phyloP scores from a whole-genome alignment of 2,113 vertebrate genomes.

The Zosterops hypoxanthus region DNA sequence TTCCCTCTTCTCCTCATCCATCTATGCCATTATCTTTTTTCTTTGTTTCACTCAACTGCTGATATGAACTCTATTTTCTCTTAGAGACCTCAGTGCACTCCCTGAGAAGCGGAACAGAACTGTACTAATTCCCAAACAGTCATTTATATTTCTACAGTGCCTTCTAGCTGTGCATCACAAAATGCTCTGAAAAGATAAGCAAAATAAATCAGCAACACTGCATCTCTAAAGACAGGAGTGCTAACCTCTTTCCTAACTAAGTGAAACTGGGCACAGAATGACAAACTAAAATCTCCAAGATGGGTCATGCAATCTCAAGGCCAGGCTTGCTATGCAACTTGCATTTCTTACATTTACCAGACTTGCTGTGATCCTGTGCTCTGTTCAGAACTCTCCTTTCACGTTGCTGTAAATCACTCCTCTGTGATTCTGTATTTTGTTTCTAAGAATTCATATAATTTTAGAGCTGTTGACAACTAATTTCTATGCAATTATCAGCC shows the following conservation, averaged over 20 bases:
- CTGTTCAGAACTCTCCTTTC: background rate
- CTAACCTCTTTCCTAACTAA: background rate
- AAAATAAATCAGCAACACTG: background rate
- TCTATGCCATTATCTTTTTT: background rate
- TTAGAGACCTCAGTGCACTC: background rate
- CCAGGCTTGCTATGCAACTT: background rate
- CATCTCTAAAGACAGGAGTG: background rate
- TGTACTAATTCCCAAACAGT: background rate
- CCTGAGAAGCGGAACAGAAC: background rate
- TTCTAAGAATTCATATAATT: background rate
- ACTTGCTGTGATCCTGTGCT: background rate
- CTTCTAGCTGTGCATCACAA: background rate
- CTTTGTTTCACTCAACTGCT: background rate
- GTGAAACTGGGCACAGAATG: background rate
- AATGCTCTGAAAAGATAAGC: background rate
- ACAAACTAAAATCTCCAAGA: background rate
- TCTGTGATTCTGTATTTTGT: background rate
- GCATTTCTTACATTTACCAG: background rate
- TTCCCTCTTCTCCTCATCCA: background rate
- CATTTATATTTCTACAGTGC: background rate
- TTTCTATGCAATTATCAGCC: background rate
- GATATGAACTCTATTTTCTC: background rate
- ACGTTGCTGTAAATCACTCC: background rate
- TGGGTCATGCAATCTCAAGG: background rate
- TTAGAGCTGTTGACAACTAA: background rate